These are phyloP conservation scores for Drosophila asahinai DNA, from an alignment of 1,140 invertebrate species.

Conservation along the genomic window DNA sequence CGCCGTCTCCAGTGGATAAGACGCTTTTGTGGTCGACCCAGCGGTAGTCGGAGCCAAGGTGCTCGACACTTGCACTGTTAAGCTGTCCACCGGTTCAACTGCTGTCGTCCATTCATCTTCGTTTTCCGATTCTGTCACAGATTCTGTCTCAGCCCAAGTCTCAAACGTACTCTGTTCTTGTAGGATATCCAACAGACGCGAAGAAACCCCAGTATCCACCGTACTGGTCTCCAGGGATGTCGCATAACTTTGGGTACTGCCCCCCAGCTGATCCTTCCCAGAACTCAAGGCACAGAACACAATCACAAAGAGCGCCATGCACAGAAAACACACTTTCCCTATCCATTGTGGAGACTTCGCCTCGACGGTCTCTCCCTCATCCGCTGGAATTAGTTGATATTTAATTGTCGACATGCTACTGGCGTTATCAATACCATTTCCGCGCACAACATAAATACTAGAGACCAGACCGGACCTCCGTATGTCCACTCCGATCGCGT, in stretches of 20 bases:
- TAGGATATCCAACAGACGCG: not conserved
- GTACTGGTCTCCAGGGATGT: not conserved
- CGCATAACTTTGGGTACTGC: not conserved
- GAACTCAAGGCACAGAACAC: constrained; percentile 7
- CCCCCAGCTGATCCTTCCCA: not conserved
- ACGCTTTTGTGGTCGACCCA: not conserved
- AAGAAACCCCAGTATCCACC: no score
- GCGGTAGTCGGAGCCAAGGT: not conserved
- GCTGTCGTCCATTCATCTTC: not conserved
- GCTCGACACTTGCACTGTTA: not conserved
- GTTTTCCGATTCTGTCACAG: not conserved
- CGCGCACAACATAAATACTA: not conserved
- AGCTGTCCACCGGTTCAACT: not conserved
- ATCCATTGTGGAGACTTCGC: constrained; percentile 4
- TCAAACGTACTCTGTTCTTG: not conserved
- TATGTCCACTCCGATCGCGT: constrained; percentile 11
- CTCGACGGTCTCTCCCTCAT: not conserved
- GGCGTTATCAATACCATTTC: constrained; percentile 11
- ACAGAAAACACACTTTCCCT: not conserved
- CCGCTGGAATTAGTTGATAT: constrained; percentile 35
- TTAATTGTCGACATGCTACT: constrained; percentile 31
- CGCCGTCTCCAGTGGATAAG: constrained; percentile 5
- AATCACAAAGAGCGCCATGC: constrained; percentile 1
- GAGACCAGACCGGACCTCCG: constrained; percentile 5
- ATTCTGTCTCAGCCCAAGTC: not conserved